phyloP scores from a whole-genome alignment of 2,888 invertebrate species.

The Lobophora halterata region DNA sequence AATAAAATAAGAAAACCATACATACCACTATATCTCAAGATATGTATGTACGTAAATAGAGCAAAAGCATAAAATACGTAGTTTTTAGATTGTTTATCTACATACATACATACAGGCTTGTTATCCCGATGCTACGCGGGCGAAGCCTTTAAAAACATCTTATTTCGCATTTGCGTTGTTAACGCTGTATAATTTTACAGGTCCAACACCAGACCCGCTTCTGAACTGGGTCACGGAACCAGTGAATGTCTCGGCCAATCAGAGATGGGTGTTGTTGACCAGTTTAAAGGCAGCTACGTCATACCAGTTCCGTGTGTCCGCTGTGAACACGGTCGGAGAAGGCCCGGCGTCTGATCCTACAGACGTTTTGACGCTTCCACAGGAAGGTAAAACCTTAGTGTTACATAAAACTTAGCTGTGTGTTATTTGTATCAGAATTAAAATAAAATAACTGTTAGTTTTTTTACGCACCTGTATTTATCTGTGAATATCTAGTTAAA shows the following conservation, averaged over 20 bases:
- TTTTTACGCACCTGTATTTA: conserved; percentile 13
- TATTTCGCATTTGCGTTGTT: too few relatives aligned
- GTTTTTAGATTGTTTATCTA: neutral
- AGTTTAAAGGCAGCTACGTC: conserved; percentile 96
- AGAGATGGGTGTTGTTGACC: conserved; percentile 89
- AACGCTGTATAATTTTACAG: too few relatives aligned
- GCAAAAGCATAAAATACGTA: neutral
- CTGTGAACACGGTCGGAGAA: conserved; percentile 97
- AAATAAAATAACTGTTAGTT: conserved; percentile 8
- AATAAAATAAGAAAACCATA: too few relatives aligned
- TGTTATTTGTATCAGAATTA: conserved; percentile 3
- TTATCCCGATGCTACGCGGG: too few relatives aligned
- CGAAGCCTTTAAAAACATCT: too few relatives aligned
- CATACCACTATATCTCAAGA: too few relatives aligned
- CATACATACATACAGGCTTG: neutral
- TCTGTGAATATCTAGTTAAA: conserved; percentile 10
- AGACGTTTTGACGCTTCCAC: conserved; percentile 94
- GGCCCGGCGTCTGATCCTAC: conserved; percentile 95
- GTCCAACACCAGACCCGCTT: conserved; percentile 91
- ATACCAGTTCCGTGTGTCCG: conserved; percentile 98
- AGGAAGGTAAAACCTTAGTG: conserved; percentile 90
- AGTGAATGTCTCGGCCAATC: conserved; percentile 90
- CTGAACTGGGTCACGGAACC: conserved; percentile 94
- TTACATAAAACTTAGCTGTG: neutral
- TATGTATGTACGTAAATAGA: neutral